Percentiles rank a stretch among this genome's conserved stretches.
Evolutionary conservation across 2,888 invertebrate species (phyloP).

Genomic region (Hypomecis atomaria): DNA sequence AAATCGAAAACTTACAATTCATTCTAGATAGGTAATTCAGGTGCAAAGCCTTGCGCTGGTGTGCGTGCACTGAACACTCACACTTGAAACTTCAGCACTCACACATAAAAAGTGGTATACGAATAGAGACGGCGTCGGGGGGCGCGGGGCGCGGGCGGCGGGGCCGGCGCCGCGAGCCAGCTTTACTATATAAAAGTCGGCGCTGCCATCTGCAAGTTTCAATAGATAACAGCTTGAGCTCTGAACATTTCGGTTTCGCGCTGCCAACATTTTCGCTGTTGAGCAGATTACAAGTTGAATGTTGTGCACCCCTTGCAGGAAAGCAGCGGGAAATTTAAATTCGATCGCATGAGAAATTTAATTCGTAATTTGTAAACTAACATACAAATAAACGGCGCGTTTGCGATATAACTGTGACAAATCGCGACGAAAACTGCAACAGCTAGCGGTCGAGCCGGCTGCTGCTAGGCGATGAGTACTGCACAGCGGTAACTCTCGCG

Average conservation of each 20-base stretch:
- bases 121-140: slow-evolving; percentile 33
- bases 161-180: slow-evolving; percentile 60
- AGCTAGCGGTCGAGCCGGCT: slow-evolving; percentile 40
- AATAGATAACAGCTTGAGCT: slow-evolving; percentile 82
- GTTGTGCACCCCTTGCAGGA: slow-evolving; percentile 68
- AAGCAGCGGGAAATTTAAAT: slow-evolving; percentile 67
- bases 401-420: slow-evolving; percentile 64
- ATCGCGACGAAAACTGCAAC: slow-evolving; percentile 46
- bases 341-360: slow-evolving; percentile 54
- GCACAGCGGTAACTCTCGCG: slow-evolving; percentile 62
- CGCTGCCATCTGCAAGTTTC: slow-evolving; percentile 84
- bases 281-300: slow-evolving; percentile 64
- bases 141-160: slow-evolving; percentile 48
- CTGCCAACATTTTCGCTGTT: slow-evolving; percentile 71
- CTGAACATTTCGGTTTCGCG: slow-evolving; percentile 75
- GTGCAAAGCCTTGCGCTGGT: slow-evolving; percentile 51
- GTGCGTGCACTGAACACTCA: slow-evolving; percentile 57
- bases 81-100: slow-evolving; percentile 47
- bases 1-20: slow-evolving; percentile 51
- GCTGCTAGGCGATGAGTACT: slow-evolving; percentile 62
- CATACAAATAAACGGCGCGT: slow-evolving; percentile 41
- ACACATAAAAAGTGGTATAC: slow-evolving; percentile 43
- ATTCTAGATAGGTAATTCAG: slow-evolving; percentile 59
- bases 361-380: slow-evolving; percentile 16
- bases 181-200: slow-evolving; percentile 80